Conservation (phyloP, 2,888 invertebrate genomes). For the Tachystola acroxantha region DNA sequence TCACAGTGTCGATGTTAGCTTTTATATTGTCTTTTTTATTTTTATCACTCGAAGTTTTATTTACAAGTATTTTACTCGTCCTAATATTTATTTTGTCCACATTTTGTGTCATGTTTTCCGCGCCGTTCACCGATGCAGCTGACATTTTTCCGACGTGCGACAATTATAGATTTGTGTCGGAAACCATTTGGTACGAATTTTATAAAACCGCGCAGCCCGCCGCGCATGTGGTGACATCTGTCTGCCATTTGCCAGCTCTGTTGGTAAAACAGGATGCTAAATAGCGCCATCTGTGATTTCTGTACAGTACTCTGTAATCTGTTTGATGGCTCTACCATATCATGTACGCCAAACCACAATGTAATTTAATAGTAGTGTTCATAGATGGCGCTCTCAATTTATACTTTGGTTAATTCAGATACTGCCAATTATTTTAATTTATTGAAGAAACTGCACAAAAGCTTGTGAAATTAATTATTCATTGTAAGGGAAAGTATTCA, state of each 20-base stretch:
- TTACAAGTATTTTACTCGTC: slow-evolving; percentile 37
- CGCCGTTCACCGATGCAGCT: slow-evolving; percentile 39
- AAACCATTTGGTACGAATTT: slow-evolving; percentile 66
- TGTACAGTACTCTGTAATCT: background rate
- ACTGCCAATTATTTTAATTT: too few species aligned
- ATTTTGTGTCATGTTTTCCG: slow-evolving; percentile 41
- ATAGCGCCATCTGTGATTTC: slow-evolving; percentile 35
- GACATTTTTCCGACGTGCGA: slow-evolving; percentile 63
- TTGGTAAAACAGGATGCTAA: slow-evolving; percentile 40
- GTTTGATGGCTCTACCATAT: too few species aligned
- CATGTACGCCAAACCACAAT: too few species aligned
- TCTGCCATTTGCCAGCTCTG: slow-evolving; percentile 16
- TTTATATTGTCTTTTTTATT: slow-evolving; percentile 38
- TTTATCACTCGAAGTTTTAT: slow-evolving; percentile 46
- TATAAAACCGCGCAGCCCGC: slow-evolving; percentile 71
- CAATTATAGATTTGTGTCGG: slow-evolving; percentile 71
- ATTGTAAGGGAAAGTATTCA: too few species aligned
- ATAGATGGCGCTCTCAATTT: too few species aligned
- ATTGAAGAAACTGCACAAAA: too few species aligned
- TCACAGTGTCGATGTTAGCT: slow-evolving; percentile 39
- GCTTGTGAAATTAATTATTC: too few species aligned
- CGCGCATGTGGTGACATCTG: slow-evolving; percentile 62
- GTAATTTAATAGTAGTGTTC: too few species aligned
- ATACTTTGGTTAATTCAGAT: too few species aligned
- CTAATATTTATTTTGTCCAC: slow-evolving; percentile 22